These are phyloP conservation scores for Hemitrygon akajei DNA, from an alignment of 2,797 vertebrate species.

Conservation along the genomic window DNA sequence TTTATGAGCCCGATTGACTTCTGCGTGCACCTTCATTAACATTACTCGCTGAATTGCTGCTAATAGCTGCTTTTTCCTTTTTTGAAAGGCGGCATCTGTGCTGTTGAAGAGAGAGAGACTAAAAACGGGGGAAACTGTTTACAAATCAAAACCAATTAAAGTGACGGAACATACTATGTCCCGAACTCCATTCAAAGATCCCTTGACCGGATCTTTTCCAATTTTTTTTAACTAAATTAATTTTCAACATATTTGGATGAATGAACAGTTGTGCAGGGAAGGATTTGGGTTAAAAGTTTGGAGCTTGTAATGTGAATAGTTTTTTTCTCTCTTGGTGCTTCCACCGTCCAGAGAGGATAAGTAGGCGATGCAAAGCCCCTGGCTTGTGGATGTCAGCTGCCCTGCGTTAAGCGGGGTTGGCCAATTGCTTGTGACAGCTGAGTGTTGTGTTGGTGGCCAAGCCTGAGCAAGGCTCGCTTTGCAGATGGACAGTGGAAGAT, in stretches of 20 bases:
- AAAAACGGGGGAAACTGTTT: conserved; percentile 49
- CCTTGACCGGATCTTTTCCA: not conserved
- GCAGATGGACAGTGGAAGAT: conserved; percentile 35
- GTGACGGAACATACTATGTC: conserved; percentile 46
- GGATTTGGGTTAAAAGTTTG: conserved; percentile 21
- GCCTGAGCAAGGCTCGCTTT: conserved; percentile 25
- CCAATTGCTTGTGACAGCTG: conserved; percentile 37
- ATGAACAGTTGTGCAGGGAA: conserved; percentile 4
- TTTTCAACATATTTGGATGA: not conserved
- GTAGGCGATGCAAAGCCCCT: not conserved
- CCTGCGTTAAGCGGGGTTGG: not conserved
- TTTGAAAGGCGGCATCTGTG: conserved; percentile 66
- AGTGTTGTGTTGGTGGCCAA: conserved; percentile 30
- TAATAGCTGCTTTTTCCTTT: conserved; percentile 64
- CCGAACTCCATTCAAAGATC: not conserved
- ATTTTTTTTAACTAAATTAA: not conserved
- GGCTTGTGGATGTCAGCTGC: conserved; percentile 30
- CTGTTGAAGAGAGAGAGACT: conserved; percentile 51
- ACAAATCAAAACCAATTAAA: conserved; percentile 66
- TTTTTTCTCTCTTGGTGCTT: conserved; percentile 8
- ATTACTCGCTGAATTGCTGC: conserved; percentile 66
- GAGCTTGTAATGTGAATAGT: conserved; percentile 11
- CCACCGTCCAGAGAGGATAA: not conserved
- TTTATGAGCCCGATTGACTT: conserved; percentile 54
- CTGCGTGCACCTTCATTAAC: conserved; percentile 62